phyloP scores from a whole-genome alignment of 2,888 invertebrate species.

The Syritta pipiens region DNA sequence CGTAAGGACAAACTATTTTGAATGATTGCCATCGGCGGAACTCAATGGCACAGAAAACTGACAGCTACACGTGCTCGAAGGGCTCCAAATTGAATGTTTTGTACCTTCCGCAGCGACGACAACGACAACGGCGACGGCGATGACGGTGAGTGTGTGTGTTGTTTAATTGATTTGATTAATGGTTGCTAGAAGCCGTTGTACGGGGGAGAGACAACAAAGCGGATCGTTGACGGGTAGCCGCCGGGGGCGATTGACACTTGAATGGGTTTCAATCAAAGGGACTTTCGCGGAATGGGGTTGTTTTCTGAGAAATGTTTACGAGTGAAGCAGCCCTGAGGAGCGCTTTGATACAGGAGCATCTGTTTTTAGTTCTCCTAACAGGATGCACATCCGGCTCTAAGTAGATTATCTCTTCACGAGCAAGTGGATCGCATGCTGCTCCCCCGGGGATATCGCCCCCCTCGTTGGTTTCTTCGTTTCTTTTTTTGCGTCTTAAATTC shows the following conservation, averaged over 20 bases:
- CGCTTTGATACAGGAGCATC: too few relatives aligned
- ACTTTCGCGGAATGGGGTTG: too few relatives aligned
- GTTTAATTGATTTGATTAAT: constrained; percentile 45
- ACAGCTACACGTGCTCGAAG: constrained; percentile 30
- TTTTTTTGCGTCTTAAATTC: neutral
- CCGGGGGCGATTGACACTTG: constrained; percentile 6
- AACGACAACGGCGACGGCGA: neutral
- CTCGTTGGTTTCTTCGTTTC: too few relatives aligned
- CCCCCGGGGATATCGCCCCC: too few relatives aligned
- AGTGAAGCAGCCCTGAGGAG: too few relatives aligned
- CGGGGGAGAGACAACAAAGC: neutral
- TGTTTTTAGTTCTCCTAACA: too few relatives aligned
- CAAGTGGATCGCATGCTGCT: too few relatives aligned
- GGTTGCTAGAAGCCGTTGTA: neutral
- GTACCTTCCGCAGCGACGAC: neutral
- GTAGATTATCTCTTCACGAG: too few relatives aligned
- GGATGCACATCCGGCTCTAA: too few relatives aligned
- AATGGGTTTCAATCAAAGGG: constrained; percentile 2
- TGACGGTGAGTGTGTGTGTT: neutral
- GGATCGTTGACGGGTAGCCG: neutral
- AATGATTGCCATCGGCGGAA: neutral
- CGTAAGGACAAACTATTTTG: neutral
- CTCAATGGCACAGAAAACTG: neutral
- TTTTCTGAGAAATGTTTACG: too few relatives aligned
- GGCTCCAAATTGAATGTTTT: neutral